phyloP scores from a whole-genome alignment of 2,797 vertebrate species.

The Pogoniulus pusillus region DNA sequence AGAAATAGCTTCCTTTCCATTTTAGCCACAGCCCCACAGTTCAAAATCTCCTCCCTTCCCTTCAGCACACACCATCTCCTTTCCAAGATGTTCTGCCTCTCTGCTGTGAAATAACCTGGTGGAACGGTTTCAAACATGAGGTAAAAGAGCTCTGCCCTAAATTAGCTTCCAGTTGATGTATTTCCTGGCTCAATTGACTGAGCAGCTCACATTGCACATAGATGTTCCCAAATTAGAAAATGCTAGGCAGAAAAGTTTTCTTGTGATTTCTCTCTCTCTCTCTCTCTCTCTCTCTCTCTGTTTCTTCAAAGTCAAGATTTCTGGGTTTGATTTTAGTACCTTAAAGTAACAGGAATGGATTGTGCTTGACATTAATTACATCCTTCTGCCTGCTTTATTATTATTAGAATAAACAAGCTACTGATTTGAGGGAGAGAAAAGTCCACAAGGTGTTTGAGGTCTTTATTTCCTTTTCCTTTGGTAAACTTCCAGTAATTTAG shows the following conservation, averaged over 20 bases:
- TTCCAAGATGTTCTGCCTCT: background rate
- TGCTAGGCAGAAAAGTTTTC: background rate
- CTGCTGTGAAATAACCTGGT: constrained; percentile 23
- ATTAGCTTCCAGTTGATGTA: constrained; percentile 30
- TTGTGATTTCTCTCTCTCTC: background rate
- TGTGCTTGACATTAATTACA: constrained; percentile 63
- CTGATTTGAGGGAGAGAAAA: constrained; percentile 49
- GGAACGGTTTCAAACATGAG: constrained; percentile 21
- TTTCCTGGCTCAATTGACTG: constrained; percentile 42
- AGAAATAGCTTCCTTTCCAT: constrained; percentile 37
- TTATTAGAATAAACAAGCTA: constrained; percentile 66
- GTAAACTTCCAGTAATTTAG: constrained; percentile 62
- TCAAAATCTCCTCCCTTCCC: background rate
- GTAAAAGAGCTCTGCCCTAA: constrained; percentile 37
- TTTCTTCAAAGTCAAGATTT: constrained; percentile 48
- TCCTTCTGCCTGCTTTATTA: constrained; percentile 62
- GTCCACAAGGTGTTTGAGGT: constrained; percentile 57
- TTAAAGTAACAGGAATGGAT: constrained; percentile 50
- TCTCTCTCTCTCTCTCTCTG: too few species aligned
- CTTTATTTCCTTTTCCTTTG: constrained; percentile 66
- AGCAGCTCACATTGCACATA: constrained; percentile 11
- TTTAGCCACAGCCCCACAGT: background rate
- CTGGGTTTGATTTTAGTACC: constrained; percentile 62
- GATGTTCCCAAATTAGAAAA: constrained; percentile 39
- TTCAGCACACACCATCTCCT: background rate